A percentile compares a stretch with the other conserved stretches of the same genome.
These are phyloP conservation scores for Torymus tubicola DNA, from an alignment of 2,888 invertebrate genomes.

Conservation along the genomic window DNA sequence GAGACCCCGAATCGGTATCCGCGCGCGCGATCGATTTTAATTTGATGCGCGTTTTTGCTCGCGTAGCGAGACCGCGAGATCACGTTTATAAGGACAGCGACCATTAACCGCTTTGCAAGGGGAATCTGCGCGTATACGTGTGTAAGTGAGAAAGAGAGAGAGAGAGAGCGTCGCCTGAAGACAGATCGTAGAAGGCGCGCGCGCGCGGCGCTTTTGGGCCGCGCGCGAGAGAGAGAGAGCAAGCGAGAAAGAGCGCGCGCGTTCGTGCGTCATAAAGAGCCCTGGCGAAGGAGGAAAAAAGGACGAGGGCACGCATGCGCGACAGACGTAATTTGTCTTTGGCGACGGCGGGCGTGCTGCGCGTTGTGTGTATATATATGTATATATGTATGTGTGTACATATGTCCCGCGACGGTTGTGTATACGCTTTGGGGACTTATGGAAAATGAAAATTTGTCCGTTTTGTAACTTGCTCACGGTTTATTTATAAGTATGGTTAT, in stretches of 20 bases:
- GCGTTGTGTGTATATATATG: no score
- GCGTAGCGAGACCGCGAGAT: constrained; percentile 25
- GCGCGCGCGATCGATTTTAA: constrained; percentile 39
- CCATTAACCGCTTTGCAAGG: constrained; percentile 41
- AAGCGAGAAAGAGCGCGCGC: no score
- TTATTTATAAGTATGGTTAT: no score
- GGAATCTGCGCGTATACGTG: constrained; percentile 9
- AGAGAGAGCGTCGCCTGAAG: not conserved
- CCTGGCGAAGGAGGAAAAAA: constrained; percentile 30
- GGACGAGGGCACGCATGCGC: not conserved
- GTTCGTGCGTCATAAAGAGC: constrained; percentile 49
- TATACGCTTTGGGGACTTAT: not conserved
- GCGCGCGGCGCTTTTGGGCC: constrained; percentile 11
- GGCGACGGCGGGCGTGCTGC: no score
- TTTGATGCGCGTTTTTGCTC: constrained; percentile 55
- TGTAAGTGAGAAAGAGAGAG: no score
- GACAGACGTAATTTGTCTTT: constrained; percentile 12
- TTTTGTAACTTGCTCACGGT: no score
- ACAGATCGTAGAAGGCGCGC: constrained; percentile 16
- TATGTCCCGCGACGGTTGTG: no score
- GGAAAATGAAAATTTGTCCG: no score
- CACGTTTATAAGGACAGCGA: constrained; percentile 54
- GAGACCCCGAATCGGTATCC: constrained; percentile 20
- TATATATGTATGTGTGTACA: no score
- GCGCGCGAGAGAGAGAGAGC: no score